Evolutionary conservation across 1,140 invertebrate species (phyloP).

Genomic region (Trichogramma pretiosum): DNA sequence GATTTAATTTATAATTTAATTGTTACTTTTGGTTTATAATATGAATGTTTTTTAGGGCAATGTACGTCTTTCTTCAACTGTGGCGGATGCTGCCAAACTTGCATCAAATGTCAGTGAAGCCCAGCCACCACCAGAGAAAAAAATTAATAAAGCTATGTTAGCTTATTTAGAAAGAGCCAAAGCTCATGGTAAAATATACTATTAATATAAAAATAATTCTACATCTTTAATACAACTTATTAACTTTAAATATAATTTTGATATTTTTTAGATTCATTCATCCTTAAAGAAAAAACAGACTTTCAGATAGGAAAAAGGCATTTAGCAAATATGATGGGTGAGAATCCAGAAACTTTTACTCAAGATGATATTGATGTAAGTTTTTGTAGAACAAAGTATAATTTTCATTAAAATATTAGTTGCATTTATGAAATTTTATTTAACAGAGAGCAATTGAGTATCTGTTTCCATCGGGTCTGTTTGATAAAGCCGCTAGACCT

Average conservation of each 20-base stretch:
- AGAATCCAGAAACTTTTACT: slow-evolving; percentile 77
- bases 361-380: slow-evolving; percentile 80
- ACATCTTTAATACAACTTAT: neutral
- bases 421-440: slow-evolving; percentile 17
- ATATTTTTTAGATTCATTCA: slow-evolving; percentile 62
- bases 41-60: slow-evolving; percentile 9
- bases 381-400: slow-evolving; percentile 18
- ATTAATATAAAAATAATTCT: slow-evolving; percentile 1
- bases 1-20: neutral
- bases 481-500: slow-evolving; percentile 70
- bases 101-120: neutral
- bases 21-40: neutral
- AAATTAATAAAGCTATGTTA: slow-evolving; percentile 77
- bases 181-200: slow-evolving; percentile 55
- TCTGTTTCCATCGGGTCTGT: slow-evolving; percentile 85
- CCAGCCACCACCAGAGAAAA: slow-evolving; percentile 37
- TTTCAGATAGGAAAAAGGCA: slow-evolving; percentile 89
- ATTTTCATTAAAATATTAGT: neutral
- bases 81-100: neutral
- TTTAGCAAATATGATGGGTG: slow-evolving; percentile 97
- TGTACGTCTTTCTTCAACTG: slow-evolving; percentile 8
- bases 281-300: slow-evolving; percentile 70
- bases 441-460: slow-evolving; percentile 78
- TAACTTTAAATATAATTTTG: slow-evolving; percentile 10
- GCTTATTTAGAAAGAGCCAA: slow-evolving; percentile 74